Conservation (phyloP, 2,888 invertebrate species). For the Callinectes sapidus region DNA sequence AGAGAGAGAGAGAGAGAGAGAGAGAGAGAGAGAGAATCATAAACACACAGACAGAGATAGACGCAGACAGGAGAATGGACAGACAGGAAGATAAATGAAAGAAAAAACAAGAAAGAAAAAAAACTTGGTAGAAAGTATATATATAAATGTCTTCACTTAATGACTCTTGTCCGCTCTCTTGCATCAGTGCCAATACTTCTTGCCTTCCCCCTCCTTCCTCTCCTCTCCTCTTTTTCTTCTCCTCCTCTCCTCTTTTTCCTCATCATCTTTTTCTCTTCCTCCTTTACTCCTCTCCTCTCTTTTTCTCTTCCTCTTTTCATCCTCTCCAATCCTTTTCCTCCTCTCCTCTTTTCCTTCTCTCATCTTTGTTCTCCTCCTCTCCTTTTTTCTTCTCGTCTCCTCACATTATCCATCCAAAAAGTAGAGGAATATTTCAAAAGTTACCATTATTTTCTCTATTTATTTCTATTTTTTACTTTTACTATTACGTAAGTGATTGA, state of each 20-base stretch:
- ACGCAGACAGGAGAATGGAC: not conserved
- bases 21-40: constrained; percentile 20
- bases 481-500: not conserved
- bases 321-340: too few species aligned
- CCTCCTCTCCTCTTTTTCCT: too few species aligned
- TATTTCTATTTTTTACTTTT: not conserved
- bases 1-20: not conserved
- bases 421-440: not conserved
- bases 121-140: not conserved
- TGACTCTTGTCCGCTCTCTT: constrained; percentile 2
- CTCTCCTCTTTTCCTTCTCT: not conserved
- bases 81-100: constrained; percentile 9
- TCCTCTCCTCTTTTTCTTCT: not conserved
- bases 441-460: not conserved
- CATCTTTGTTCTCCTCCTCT: not conserved
- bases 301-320: not conserved
- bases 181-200: not conserved
- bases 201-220: not conserved
- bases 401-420: not conserved
- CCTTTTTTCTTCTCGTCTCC: too few species aligned
- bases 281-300: not conserved
- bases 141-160: not conserved
- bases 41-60: not conserved
- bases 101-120: not conserved
- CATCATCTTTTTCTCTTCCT: too few species aligned